Evolutionary conservation across 2,113 vertebrate genomes (phyloP).

Genomic region (Anoura caudifer): DNA sequence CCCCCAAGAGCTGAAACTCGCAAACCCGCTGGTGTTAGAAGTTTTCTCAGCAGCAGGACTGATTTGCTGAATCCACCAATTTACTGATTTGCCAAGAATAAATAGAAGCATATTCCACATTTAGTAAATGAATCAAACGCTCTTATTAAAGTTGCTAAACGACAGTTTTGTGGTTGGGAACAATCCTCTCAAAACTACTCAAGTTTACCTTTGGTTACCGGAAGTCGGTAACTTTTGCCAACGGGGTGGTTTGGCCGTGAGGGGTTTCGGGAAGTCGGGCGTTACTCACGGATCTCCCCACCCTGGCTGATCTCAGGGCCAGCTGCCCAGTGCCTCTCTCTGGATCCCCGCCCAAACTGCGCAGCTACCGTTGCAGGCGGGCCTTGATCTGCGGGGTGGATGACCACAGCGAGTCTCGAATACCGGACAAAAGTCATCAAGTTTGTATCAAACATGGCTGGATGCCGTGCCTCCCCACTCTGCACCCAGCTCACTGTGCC

Average conservation of each 20-base stretch:
- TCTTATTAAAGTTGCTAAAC: neutral
- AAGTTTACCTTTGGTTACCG: neutral
- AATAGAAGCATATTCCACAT: neutral
- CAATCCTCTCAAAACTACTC: neutral
- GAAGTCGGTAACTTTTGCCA: neutral
- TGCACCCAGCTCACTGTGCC: neutral
- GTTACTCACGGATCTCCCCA: neutral
- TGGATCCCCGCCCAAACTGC: too few relatives aligned
- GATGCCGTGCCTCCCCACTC: neutral
- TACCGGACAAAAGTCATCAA: neutral
- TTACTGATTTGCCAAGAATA: slow-evolving; percentile 30
- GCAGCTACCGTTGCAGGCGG: neutral
- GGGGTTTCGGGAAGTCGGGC: neutral
- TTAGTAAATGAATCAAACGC: neutral
- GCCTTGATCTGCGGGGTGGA: neutral
- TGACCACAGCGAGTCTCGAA: neutral
- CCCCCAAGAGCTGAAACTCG: slow-evolving; percentile 26
- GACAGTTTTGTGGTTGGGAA: neutral
- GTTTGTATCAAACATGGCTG: accelerated
- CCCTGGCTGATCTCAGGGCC: neutral
- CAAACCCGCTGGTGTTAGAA: slow-evolving; percentile 18
- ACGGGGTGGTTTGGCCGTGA: neutral
- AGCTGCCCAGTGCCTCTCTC: neutral
- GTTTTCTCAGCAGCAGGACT: slow-evolving; percentile 37
- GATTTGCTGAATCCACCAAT: slow-evolving; percentile 52